Conservation (phyloP, 2,113 vertebrate genomes). For the Sorex araneus region DNA sequence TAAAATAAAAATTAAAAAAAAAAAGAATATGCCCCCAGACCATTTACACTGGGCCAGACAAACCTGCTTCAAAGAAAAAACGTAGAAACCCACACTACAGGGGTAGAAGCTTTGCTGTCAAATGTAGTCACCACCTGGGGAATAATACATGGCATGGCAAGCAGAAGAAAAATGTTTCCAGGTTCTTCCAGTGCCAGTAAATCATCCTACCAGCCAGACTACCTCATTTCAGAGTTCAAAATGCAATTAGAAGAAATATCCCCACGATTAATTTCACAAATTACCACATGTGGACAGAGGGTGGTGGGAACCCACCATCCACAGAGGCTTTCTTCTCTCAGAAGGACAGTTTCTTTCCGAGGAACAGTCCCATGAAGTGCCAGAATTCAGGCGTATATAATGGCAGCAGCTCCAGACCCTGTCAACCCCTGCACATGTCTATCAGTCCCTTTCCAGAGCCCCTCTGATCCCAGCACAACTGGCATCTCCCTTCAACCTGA, state of each 20-base stretch:
- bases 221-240: conserved; percentile 20
- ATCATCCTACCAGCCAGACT: not conserved
- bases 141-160: not conserved
- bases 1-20: too few species aligned
- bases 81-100: not conserved
- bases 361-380: not conserved
- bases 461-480: not conserved
- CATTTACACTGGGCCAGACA: not conserved
- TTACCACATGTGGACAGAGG: not conserved
- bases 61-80: not conserved
- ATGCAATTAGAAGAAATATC: not conserved
- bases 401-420: too few species aligned
- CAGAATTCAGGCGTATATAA: not conserved
- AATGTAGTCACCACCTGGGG: not conserved
- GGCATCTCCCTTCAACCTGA: not conserved
- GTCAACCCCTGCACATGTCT: not conserved
- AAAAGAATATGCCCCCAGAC: too few species aligned
- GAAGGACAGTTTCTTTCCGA: not conserved
- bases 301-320: not conserved
- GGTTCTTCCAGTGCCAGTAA: conserved; percentile 2
- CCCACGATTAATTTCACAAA: conserved; percentile 6
- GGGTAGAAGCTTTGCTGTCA: not conserved
- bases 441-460: not conserved
- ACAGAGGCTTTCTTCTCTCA: not conserved
- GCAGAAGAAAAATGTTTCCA: not conserved